Evolutionary conservation across 2,113 vertebrate species (phyloP).

Genomic region (Toxostoma redivivum): DNA sequence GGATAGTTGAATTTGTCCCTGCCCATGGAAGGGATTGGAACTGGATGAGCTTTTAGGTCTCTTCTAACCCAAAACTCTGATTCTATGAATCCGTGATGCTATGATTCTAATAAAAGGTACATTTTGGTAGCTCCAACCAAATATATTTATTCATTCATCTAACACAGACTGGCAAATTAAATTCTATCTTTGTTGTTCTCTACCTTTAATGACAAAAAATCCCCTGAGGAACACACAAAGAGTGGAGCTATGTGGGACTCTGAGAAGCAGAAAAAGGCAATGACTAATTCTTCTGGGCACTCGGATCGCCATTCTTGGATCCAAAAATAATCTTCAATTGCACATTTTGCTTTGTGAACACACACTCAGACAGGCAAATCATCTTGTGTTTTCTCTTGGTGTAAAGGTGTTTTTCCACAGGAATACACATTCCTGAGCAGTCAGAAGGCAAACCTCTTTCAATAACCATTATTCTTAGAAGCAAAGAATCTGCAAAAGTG

Average conservation of each 20-base stretch:
- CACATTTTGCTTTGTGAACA: background rate
- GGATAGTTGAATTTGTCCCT: accelerated
- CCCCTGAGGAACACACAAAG: background rate
- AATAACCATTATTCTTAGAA: background rate
- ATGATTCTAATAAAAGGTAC: background rate
- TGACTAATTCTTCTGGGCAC: background rate
- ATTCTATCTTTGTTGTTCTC: background rate
- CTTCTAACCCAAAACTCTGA: background rate
- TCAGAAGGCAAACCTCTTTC: background rate
- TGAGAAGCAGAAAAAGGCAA: background rate
- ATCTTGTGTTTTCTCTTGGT: background rate
- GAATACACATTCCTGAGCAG: background rate
- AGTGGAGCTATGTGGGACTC: background rate
- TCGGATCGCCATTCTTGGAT: background rate
- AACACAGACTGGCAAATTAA: background rate
- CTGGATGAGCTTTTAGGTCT: background rate
- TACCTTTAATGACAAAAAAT: background rate
- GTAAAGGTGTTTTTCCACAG: background rate
- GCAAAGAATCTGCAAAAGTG: background rate
- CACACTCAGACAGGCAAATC: background rate
- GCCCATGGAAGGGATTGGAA: background rate
- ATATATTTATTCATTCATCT: background rate
- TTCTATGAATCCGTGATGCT: background rate
- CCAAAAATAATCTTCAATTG: background rate
- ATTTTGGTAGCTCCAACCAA: background rate